Evolutionary conservation across 2,888 invertebrate species (phyloP).

Genomic region (Archaeoteleia sp.): DNA sequence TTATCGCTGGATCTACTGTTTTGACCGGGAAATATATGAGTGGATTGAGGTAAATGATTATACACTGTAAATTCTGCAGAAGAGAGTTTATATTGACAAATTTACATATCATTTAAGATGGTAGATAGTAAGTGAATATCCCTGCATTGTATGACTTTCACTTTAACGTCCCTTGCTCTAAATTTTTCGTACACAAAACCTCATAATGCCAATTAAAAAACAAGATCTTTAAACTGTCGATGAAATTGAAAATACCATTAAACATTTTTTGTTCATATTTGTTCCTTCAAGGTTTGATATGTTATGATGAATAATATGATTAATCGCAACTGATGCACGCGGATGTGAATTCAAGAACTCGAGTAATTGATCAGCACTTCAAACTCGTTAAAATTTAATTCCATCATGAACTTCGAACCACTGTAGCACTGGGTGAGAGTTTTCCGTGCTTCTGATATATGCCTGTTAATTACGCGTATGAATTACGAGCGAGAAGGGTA

Average conservation of each 20-base stretch:
- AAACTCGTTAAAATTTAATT: constrained; percentile 46
- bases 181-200: no score
- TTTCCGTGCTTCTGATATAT: constrained; percentile 43
- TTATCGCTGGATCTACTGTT: background rate
- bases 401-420: constrained; percentile 39
- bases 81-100: background rate
- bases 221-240: no score
- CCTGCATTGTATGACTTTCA: no score
- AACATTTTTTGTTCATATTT: no score
- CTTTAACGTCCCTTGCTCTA: no score
- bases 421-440: constrained; percentile 19
- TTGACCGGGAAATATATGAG: constrained; percentile 1
- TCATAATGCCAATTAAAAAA: no score
- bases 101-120: background rate
- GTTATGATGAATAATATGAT: constrained; percentile 2
- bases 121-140: no score
- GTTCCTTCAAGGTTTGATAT: no score
- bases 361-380: constrained; percentile 16
- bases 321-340: background rate
- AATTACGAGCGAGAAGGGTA: constrained; percentile 47
- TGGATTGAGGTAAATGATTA: constrained; percentile 9
- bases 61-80: background rate
- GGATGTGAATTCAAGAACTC: constrained; percentile 4
- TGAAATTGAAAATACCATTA: no score
- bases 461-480: constrained; percentile 56